Evolutionary conservation across 2,797 vertebrate species (phyloP).

Genomic region (Oryzias sinensis): DNA sequence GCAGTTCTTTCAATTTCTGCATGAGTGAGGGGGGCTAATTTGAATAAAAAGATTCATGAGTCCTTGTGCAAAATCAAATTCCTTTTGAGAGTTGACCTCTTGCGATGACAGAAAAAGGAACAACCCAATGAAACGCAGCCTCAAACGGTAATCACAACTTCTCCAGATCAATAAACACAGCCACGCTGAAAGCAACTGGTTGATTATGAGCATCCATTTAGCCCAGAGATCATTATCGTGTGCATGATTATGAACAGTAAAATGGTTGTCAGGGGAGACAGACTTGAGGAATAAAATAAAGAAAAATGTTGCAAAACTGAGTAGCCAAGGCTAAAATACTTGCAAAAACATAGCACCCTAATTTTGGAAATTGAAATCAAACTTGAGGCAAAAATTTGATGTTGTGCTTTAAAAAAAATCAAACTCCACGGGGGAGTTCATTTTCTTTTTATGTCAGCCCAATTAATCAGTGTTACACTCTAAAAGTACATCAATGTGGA

Average conservation of each 20-base stretch:
- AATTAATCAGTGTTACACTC: too few relatives aligned
- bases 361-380: slow-evolving; percentile 22
- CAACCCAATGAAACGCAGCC: slow-evolving; percentile 60
- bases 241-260: slow-evolving; percentile 58
- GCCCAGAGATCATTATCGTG: slow-evolving; percentile 50
- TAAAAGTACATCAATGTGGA: too few relatives aligned
- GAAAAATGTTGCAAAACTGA: slow-evolving; percentile 16
- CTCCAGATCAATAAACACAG: slow-evolving; percentile 43
- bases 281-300: slow-evolving; percentile 30
- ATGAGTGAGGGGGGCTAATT: slow-evolving; percentile 33
- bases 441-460: too few relatives aligned
- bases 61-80: slow-evolving; percentile 16
- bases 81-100: slow-evolving; percentile 55
- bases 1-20: slow-evolving; percentile 26
- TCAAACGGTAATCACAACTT: slow-evolving; percentile 44
- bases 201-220: slow-evolving; percentile 57
- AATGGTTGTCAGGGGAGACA: slow-evolving; percentile 65
- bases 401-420: slow-evolving; percentile 3
- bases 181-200: slow-evolving; percentile 33
- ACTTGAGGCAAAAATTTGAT: slow-evolving; percentile 11
- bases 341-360: slow-evolving; percentile 15
- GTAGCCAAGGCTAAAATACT: not conserved
- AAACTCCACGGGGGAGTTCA: too few relatives aligned
- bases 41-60: slow-evolving; percentile 11
- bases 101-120: slow-evolving; percentile 48